A percentile compares a stretch with the other conserved stretches of the same genome.
Evolutionary conservation across 35 echinoderm and acorn worm genomes (phyloP).

Genomic region (Eucidaris tribuloides): DNA sequence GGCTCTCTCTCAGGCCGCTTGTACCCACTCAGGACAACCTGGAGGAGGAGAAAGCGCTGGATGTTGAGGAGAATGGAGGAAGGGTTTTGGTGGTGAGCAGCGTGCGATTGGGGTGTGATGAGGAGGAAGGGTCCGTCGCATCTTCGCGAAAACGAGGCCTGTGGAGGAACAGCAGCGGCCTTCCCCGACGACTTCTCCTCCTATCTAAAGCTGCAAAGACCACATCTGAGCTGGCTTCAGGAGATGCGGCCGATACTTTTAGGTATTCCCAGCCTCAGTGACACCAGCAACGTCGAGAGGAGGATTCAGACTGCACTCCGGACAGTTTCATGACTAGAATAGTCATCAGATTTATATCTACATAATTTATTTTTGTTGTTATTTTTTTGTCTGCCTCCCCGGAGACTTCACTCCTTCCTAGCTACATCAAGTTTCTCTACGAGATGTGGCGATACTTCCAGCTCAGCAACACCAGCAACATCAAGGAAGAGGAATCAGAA

Average conservation of each 20-base stretch:
- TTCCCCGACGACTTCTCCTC: slow-evolving; percentile 1
- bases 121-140: not conserved
- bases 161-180: not conserved
- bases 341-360: no score
- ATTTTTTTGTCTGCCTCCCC: not conserved
- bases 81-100: not conserved
- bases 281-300: slow-evolving; percentile 1
- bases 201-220: slow-evolving; percentile 4
- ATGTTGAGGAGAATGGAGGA: not conserved
- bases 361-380: no score
- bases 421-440: slow-evolving; percentile 13
- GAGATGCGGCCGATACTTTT: slow-evolving; percentile 14
- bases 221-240: slow-evolving; percentile 11
- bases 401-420: not conserved
- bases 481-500: not conserved
- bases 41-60: no score
- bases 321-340: not conserved
- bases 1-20: no score
- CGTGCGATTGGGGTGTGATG: not conserved
- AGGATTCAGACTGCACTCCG: not conserved
- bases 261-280: slow-evolving; percentile 21
- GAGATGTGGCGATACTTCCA: slow-evolving; percentile 15
- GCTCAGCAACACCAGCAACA: not conserved
- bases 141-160: not conserved
- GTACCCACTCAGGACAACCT: no score